Evolutionary conservation across 2,113 vertebrate genomes (phyloP).

Genomic region (Chroicocephalus ridibundus): DNA sequence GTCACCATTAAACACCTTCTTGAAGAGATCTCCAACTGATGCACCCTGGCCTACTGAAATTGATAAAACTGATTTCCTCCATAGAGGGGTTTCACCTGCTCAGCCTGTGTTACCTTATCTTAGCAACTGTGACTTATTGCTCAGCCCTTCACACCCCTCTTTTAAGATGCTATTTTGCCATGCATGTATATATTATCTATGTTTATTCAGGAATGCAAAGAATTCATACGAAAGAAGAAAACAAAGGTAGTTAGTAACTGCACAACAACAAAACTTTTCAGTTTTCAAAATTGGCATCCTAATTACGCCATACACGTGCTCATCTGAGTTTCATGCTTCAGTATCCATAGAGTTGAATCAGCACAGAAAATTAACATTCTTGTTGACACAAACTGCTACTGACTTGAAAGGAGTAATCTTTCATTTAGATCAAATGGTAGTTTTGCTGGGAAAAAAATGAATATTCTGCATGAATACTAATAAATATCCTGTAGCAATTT

Average conservation of each 20-base stretch:
- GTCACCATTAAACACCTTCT: neutral
- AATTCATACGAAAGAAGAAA: neutral
- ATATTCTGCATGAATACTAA: neutral
- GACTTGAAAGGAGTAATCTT: neutral
- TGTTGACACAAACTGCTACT: constrained; percentile 14
- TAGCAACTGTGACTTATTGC: neutral
- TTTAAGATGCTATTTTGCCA: neutral
- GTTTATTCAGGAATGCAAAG: constrained; percentile 18
- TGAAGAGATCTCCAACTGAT: neutral
- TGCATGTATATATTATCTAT: neutral
- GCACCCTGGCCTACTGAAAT: neutral
- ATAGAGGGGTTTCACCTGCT: neutral
- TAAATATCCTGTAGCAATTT: neutral
- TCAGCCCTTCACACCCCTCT: neutral
- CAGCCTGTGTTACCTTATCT: neutral
- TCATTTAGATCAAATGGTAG: neutral
- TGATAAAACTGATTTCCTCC: neutral
- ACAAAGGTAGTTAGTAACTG: neutral
- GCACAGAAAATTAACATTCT: neutral
- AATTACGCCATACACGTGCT: neutral
- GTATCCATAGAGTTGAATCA: neutral
- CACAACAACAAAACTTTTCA: neutral
- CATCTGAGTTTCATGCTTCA: neutral
- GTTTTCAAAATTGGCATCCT: neutral
- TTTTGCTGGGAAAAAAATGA: neutral